A percentile compares a stretch with the other conserved stretches of the same genome.
Conservation (phyloP, 2,797 vertebrate genomes). For the Chaetophractus vellerosus region DNA sequence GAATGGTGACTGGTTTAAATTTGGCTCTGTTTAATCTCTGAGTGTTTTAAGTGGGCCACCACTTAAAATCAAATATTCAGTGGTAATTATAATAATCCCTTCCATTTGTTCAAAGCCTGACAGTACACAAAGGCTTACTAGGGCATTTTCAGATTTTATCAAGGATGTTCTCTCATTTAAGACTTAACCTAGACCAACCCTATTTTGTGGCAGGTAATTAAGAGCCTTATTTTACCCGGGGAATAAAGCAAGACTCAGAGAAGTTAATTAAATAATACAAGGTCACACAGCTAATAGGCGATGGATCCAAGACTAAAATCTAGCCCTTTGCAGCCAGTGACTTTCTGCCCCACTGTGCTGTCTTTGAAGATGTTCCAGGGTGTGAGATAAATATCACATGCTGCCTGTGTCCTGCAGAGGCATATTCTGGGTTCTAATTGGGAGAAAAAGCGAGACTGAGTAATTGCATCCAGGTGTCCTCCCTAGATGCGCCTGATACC, state of each 20-base stretch:
- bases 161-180: constrained; percentile 39
- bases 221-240: constrained; percentile 8
- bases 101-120: constrained; percentile 66
- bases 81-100: constrained; percentile 57
- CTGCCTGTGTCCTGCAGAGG: neutral
- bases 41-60: neutral
- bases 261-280: constrained; percentile 47
- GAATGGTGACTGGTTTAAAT: constrained; percentile 46
- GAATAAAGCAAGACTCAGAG: neutral
- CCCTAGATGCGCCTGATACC: neutral
- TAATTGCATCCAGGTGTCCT: neutral
- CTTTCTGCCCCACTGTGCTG: neutral
- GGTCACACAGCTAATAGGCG: neutral
- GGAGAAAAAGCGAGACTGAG: neutral
- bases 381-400: neutral
- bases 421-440: neutral
- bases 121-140: constrained; percentile 26
- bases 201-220: neutral
- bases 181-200: neutral
- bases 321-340: neutral
- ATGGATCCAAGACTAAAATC: neutral
- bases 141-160: constrained; percentile 40
- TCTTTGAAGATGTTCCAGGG: neutral
- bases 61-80: constrained; percentile 66
- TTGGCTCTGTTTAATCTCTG: constrained; percentile 49